Percentiles rank a stretch among this genome's conserved stretches.
Conservation (phyloP, 2,797 vertebrate genomes). For the Sebastes hubbsi region DNA sequence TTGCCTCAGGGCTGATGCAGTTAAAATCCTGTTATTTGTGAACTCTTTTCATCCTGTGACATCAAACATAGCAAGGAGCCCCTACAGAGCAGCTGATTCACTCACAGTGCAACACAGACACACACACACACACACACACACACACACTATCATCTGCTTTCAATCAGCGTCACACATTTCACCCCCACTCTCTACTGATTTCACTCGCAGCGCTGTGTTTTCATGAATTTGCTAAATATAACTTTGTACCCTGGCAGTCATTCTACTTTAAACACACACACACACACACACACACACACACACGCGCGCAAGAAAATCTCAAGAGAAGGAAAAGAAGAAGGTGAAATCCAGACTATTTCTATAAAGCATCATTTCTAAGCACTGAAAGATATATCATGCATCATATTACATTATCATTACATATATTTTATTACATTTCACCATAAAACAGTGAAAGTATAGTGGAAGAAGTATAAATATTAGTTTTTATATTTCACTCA, state of each 20-base stretch:
- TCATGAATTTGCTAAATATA: slow-evolving; percentile 27
- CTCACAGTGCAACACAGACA: not conserved
- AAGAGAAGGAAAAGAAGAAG: not conserved
- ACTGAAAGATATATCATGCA: not conserved
- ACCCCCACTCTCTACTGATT: not conserved
- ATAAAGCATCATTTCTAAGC: not conserved
- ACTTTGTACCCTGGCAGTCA: not conserved
- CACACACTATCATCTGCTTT: slow-evolving; percentile 22
- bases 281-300: not conserved
- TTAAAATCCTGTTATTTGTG: slow-evolving; percentile 38
- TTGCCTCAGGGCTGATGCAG: slow-evolving; percentile 12
- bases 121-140: not conserved
- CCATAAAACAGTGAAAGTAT: not conserved
- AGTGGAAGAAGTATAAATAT: not conserved
- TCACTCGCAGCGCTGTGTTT: not conserved
- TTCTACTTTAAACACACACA: not conserved
- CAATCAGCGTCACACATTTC: slow-evolving; percentile 36
- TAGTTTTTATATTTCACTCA: not conserved
- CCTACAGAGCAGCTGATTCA: slow-evolving; percentile 25
- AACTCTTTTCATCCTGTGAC: slow-evolving; percentile 41
- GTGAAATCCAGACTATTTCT: not conserved
- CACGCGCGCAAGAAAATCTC: not conserved
- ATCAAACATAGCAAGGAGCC: slow-evolving; percentile 39
- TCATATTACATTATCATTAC: not conserved
- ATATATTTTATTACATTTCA: not conserved